Evolutionary conservation across 2,888 invertebrate species (phyloP), one percentile per base, ranked within the genome.

Genomic region (Clepsis dumicolana): DNA sequence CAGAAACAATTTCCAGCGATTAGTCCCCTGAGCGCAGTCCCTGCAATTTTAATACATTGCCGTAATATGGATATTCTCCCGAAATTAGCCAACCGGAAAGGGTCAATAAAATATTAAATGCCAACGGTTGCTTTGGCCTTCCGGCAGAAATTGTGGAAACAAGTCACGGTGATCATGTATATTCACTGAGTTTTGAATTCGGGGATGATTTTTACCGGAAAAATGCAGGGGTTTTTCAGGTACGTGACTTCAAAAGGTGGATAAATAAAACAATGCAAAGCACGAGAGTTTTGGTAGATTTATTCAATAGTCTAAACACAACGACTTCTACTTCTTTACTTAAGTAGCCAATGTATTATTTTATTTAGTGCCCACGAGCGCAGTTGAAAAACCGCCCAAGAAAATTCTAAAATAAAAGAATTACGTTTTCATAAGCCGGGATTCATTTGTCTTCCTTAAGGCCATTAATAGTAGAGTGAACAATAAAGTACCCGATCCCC

Each of bases 381-480:
- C 38, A n/a, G n/a, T n/a, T 3, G 38, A 38, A 38, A 48, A 48
- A 21, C 48, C 16, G 18, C 8, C 16, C 41, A 44, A 38, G 41
- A 18, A 48, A 44, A 48, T 21, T 21, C 27, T 16, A 27, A 53
- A 53, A 53, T 53, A 59, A 41, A 44, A 35, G 25, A 14, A 25
- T 32, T 32, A 38, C 50, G 16, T 67, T 50, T 62, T 44, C 48
- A 70, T 68, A 70, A 52, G 60, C 53, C 32, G 52, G 61, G 67
- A 61, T 72, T 67, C 71, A 73, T 72, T 67, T 70, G 63, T 74
- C 73, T 74, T 68, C 70, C 64, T 65, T 63, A 29, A 72, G 64
- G 48, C 76, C 82, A 85, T 86, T 87, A 84, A 84, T 83, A 85
- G 82, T 79, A 76, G 77, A 78, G 76, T 75, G 74, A 74, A 80